A percentile compares a stretch with the other conserved stretches of the same genome.
These are phyloP conservation scores for Cenopis cana DNA, from an alignment of 2,888 invertebrate species.

Conservation along the genomic window DNA sequence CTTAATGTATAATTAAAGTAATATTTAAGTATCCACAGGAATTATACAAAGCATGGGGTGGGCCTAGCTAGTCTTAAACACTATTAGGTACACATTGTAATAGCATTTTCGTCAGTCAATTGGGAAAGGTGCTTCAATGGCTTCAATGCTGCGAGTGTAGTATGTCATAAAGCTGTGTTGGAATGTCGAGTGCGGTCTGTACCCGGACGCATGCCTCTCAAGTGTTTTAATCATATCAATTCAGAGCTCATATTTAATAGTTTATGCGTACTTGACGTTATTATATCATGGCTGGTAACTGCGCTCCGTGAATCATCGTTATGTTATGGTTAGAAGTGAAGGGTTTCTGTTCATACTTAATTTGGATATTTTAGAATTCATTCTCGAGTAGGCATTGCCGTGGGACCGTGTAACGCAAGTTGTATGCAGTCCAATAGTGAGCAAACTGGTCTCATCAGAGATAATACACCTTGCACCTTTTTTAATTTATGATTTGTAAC, in stretches of 20 bases:
- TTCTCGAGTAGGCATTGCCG: background rate
- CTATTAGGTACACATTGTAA: too few species aligned
- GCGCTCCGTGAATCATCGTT: conserved; percentile 12
- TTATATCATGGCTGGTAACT: conserved; percentile 28
- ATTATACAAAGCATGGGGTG: too few species aligned
- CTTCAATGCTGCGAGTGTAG: conserved; percentile 18
- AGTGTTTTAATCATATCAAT: conserved; percentile 49
- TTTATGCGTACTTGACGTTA: conserved; percentile 39
- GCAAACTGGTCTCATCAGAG: background rate
- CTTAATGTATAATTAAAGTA: too few species aligned
- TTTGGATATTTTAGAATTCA: background rate
- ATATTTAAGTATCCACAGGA: too few species aligned
- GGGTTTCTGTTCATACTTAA: conserved; percentile 10
- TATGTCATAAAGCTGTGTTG: conserved; percentile 38
- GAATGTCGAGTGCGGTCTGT: conserved; percentile 50
- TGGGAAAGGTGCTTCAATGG: conserved; percentile 10
- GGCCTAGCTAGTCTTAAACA: too few species aligned
- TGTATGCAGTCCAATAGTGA: background rate
- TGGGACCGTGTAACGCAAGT: conserved; percentile 18
- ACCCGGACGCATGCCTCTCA: conserved; percentile 48
- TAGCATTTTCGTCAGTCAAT: background rate
- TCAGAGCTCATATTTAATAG: conserved; percentile 42
- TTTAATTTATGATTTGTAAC: background rate
- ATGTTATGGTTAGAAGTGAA: conserved; percentile 9
- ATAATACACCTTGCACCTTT: background rate